Base-by-base conservation (phyloP, 2,113 vertebrate species). In the Dasyornis broadbenti region DNA sequence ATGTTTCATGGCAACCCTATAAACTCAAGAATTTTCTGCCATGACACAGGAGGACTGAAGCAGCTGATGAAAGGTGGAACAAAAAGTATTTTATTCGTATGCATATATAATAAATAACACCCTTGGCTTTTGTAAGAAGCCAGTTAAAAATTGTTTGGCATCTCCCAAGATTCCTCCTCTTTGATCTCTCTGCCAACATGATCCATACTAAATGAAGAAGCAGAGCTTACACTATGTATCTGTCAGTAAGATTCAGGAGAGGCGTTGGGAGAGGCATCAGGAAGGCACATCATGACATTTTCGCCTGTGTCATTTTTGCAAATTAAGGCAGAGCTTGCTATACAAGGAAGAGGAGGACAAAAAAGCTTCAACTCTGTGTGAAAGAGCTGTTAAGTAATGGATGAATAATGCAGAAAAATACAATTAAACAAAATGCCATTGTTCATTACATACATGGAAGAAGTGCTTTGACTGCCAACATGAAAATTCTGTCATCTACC, bases 121-220 rank as follows among this genome's bases (percentile, higher is more conserved):
- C 70, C 82, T 88, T 61, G 35, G 30, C 80, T 96, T 94, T 94
- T 78, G 53, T 92, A 92, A 88, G 72, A 93, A 92, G 65, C 47
- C 85, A 86, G 63, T 91, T 83, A 71, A 95, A 90, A 94, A 89
- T 44, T 83, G 82, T 66, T 81, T 90, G 90, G 90, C 93, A 94
- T 92, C 88, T 96, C 60, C 76, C 68, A 84, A 77, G 72, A 93
- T 94, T 89, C 65, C 14, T 95, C 30, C 44, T 78, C 92, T 96
- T 96, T 96, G 95, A 92, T 94, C 69, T 83, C 77, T 60, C 84
- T 95, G 94, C 94, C 94, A 96, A 64, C 72, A 70, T 70, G 82
- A 94, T 90, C 94, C 77, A 95, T 39, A 95, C 45, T 87, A 95
- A 94, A 90, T 82, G 95, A 92, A 86, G 90, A 86, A 94, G 86